These are phyloP conservation scores for Himalopsyche japonica DNA, from an alignment of 2,888 invertebrate genomes.

Conservation along the genomic window DNA sequence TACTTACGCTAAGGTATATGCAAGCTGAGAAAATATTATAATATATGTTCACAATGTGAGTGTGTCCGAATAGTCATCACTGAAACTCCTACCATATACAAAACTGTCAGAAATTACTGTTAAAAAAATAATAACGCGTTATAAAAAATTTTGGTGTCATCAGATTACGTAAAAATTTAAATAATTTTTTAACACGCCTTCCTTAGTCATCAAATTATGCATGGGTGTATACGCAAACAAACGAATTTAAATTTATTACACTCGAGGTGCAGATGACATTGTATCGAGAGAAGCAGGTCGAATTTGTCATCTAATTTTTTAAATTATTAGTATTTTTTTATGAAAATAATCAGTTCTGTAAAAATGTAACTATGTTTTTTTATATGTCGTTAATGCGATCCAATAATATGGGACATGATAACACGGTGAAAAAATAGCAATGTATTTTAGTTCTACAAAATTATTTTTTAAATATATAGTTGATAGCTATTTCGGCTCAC, in stretches of 20 bases:
- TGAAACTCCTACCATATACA: not conserved
- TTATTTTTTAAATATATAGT: no score
- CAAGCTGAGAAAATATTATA: not conserved
- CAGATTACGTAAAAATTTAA: not conserved
- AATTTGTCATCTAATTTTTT: no score
- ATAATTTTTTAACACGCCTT: not conserved
- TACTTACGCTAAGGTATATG: not conserved
- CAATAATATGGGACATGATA: no score
- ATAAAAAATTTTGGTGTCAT: not conserved
- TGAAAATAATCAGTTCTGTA: no score
- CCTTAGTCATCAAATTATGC: not conserved
- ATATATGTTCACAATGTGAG: not conserved
- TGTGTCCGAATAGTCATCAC: not conserved
- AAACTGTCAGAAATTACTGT: not conserved
- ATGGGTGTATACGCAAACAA: not conserved
- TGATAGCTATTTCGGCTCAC: no score
- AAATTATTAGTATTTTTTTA: no score
- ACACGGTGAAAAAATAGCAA: no score
- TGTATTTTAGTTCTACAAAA: no score
- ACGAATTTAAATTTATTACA: not conserved
- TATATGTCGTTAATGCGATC: no score
- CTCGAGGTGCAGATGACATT: no score
- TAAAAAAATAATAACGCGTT: not conserved
- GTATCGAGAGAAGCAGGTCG: no score
- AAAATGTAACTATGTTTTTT: no score